phyloP scores from a whole-genome alignment of 1,140 invertebrate genomes.

The Mylabris phalerata region DNA sequence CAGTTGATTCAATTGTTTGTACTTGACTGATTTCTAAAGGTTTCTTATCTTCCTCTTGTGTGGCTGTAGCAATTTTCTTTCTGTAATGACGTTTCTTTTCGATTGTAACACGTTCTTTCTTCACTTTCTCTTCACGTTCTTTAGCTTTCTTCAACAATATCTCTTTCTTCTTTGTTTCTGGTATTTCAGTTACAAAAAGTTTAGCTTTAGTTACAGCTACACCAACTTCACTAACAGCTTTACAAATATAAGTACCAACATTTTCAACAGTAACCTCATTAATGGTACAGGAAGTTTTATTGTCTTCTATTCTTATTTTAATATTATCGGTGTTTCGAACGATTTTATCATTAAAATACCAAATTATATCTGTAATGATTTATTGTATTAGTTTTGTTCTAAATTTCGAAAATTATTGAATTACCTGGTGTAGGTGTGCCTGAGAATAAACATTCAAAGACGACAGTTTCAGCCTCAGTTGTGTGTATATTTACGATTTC shows the following conservation, averaged over 20 bases:
- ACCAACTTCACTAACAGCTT: conserved; percentile 75
- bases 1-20: conserved; percentile 43
- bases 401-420: not conserved
- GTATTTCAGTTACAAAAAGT: conserved; percentile 55
- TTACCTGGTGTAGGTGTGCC: conserved; percentile 81
- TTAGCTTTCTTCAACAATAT: conserved; percentile 45
- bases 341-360: conserved; percentile 82
- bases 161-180: conserved; percentile 37
- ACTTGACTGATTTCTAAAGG: conserved; percentile 48
- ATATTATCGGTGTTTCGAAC: conserved; percentile 64
- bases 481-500: conserved; percentile 69
- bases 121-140: conserved; percentile 50
- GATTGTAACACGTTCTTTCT: conserved; percentile 47
- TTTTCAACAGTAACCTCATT: conserved; percentile 59
- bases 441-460: conserved; percentile 70
- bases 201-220: conserved; percentile 72
- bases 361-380: conserved; percentile 66
- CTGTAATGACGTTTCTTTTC: conserved; percentile 44
- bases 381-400: not conserved
- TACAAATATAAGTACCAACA: conserved; percentile 80
- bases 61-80: conserved; percentile 37
- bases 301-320: conserved; percentile 65
- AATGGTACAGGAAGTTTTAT: conserved; percentile 66
- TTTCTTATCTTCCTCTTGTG: conserved; percentile 46
- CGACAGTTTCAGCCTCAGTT: conserved; percentile 64